These are phyloP conservation scores for Telmatherina bonti DNA, from an alignment of 2,797 vertebrate genomes.

Conservation along the genomic window DNA sequence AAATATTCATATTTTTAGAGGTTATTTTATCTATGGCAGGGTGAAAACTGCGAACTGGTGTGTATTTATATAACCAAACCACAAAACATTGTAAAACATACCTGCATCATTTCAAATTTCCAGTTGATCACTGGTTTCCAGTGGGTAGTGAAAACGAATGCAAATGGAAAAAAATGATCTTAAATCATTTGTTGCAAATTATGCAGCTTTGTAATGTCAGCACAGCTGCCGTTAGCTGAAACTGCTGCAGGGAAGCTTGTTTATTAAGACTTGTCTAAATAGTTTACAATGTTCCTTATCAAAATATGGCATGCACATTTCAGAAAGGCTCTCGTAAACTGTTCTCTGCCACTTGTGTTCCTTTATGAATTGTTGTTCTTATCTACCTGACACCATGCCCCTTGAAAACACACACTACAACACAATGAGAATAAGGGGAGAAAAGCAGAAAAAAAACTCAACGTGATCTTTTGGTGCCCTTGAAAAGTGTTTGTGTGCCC, in stretches of 20 bases:
- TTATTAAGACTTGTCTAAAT: constrained; percentile 60
- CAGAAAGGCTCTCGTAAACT: constrained; percentile 60
- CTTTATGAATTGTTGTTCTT: constrained; percentile 70
- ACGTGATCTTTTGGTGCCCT: constrained; percentile 61
- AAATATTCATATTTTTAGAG: constrained; percentile 22
- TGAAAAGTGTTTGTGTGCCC: constrained; percentile 36
- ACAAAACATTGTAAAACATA: constrained; percentile 4
- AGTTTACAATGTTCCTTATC: constrained; percentile 73
- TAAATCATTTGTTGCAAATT: background rate
- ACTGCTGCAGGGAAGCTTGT: constrained; percentile 33
- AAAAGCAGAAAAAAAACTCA: constrained; percentile 6
- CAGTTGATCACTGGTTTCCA: constrained; percentile 14
- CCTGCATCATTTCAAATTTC: background rate
- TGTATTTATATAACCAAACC: background rate
- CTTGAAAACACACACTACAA: constrained; percentile 61
- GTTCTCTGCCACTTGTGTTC: constrained; percentile 54
- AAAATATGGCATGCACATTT: constrained; percentile 65
- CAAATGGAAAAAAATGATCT: background rate
- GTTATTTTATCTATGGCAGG: background rate
- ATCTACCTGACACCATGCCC: constrained; percentile 73
- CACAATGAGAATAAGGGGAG: constrained; percentile 63
- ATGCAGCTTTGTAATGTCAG: constrained; percentile 20
- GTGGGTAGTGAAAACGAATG: constrained; percentile 10
- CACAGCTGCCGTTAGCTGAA: constrained; percentile 17
- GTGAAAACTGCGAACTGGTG: background rate